Evolutionary conservation across 2,888 invertebrate genomes (phyloP).

Genomic region (Tetragonula carbonaria): DNA sequence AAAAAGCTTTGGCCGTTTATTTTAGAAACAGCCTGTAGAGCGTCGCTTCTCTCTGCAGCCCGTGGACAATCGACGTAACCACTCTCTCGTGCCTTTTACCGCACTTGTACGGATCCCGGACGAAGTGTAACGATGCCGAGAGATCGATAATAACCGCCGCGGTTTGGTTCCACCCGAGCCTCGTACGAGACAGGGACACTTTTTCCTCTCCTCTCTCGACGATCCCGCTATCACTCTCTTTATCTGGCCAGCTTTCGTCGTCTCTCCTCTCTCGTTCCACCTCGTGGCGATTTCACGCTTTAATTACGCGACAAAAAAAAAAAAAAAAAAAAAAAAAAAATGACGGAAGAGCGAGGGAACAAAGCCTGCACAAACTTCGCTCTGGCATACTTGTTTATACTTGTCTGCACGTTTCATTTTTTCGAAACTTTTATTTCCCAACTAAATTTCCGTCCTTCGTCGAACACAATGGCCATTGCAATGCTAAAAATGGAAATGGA

Average conservation of each 20-base stretch:
- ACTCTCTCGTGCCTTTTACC: conserved; percentile 55
- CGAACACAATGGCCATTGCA: neutral
- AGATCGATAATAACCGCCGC: conserved; percentile 73
- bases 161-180: conserved; percentile 68
- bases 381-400: conserved; percentile 1
- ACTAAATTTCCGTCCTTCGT: neutral
- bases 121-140: conserved; percentile 70
- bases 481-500: neutral
- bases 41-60: conserved; percentile 52
- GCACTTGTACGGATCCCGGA: conserved; percentile 68
- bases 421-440: neutral
- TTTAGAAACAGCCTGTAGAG: conserved; percentile 53
- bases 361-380: conserved; percentile 30
- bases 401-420: neutral
- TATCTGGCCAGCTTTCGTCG: conserved; percentile 19
- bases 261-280: conserved; percentile 6
- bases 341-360: conserved; percentile 23
- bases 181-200: conserved; percentile 63
- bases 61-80: conserved; percentile 66
- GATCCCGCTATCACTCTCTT: conserved; percentile 13
- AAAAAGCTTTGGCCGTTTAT: conserved; percentile 36
- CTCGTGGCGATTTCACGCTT: conserved; percentile 47
- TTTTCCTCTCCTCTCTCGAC: conserved; percentile 30
- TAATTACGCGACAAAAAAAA: conserved; percentile 45
- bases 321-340: conserved; percentile 8